Evolutionary conservation across 1,140 invertebrate genomes (phyloP).

Genomic region (Adelges cooleyi): DNA sequence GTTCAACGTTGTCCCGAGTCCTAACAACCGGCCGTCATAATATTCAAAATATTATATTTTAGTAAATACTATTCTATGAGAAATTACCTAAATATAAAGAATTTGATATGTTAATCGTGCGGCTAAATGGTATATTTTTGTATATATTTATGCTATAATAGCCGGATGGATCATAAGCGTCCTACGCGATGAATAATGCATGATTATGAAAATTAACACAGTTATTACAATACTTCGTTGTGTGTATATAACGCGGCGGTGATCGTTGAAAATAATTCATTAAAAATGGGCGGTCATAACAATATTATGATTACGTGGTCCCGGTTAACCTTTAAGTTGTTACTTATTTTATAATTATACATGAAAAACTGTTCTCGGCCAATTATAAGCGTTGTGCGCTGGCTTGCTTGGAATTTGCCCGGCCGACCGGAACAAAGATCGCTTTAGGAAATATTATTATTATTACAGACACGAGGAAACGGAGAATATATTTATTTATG

Average conservation of each 20-base stretch:
- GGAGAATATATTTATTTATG: too few relatives aligned
- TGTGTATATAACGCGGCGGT: not conserved
- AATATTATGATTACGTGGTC: too few relatives aligned
- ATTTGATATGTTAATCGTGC: too few relatives aligned
- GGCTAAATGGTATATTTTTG: too few relatives aligned
- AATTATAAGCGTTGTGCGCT: constrained; percentile 11
- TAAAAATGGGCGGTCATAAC: not conserved
- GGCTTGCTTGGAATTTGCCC: constrained; percentile 14
- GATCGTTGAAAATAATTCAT: not conserved
- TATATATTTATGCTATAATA: too few relatives aligned
- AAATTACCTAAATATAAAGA: too few relatives aligned
- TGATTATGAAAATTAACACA: not conserved
- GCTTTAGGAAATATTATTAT: not conserved
- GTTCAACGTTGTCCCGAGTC: too few relatives aligned
- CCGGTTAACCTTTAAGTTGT: too few relatives aligned
- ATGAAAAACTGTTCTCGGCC: constrained; percentile 3
- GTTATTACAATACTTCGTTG: not conserved
- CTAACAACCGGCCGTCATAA: too few relatives aligned
- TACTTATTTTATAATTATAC: too few relatives aligned
- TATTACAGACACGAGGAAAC: not conserved
- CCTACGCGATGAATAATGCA: constrained; percentile 10
- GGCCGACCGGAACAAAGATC: constrained; percentile 23
- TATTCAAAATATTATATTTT: too few relatives aligned
- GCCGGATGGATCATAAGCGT: not conserved
- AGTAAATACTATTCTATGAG: too few relatives aligned